Evolutionary conservation across 1,140 invertebrate genomes (phyloP).

Genomic region (Aethina tumida): DNA sequence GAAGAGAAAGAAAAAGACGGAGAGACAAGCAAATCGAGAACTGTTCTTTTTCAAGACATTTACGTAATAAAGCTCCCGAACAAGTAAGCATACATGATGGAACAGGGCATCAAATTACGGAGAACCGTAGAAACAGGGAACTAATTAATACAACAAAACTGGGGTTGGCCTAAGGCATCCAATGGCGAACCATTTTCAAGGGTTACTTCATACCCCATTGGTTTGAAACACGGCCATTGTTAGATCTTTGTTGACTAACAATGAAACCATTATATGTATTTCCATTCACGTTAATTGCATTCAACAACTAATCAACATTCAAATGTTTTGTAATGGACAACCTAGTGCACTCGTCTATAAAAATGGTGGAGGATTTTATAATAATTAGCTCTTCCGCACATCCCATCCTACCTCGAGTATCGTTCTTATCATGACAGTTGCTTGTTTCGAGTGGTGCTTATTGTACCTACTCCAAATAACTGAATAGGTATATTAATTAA

Average conservation of each 20-base stretch:
- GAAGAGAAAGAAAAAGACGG: too few species aligned
- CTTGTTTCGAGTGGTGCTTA: too few species aligned
- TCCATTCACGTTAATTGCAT: slow-evolving; percentile 26
- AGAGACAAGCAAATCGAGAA: too few species aligned
- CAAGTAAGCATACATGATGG: too few species aligned
- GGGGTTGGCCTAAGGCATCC: slow-evolving; percentile 27
- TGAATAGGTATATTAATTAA: too few species aligned
- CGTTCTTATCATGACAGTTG: too few species aligned
- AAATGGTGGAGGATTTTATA: slow-evolving; percentile 15
- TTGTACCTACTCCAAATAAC: too few species aligned
- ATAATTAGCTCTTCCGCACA: slow-evolving; percentile 13
- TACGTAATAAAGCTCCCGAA: too few species aligned
- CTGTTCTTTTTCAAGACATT: too few species aligned
- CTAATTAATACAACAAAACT: slow-evolving; percentile 26
- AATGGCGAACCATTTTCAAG: slow-evolving; percentile 24
- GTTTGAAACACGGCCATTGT: slow-evolving; percentile 29
- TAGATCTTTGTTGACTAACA: slow-evolving; percentile 24
- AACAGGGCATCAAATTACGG: slow-evolving; percentile 22
- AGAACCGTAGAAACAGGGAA: slow-evolving; percentile 19
- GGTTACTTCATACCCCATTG: slow-evolving; percentile 30
- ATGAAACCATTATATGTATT: slow-evolving; percentile 23
- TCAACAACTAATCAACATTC: slow-evolving; percentile 27
- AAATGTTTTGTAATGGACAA: slow-evolving; percentile 17
- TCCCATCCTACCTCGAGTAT: too few species aligned
- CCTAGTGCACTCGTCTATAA: slow-evolving; percentile 10